These are phyloP conservation scores for Saguinus imperator DNA, from an alignment of 2,113 vertebrate genomes.

Conservation along the genomic window DNA sequence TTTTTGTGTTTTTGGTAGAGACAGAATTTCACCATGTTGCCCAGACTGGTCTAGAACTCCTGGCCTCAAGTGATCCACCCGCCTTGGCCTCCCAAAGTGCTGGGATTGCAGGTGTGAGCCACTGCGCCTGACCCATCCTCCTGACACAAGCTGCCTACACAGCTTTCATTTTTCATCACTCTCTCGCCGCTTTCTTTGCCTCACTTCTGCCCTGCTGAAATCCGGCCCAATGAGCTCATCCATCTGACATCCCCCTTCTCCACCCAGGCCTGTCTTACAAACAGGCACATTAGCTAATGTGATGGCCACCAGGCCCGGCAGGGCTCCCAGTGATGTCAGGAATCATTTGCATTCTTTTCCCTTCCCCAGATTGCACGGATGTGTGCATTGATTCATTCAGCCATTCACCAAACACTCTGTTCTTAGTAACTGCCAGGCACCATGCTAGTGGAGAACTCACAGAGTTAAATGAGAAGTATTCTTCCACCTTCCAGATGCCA, in stretches of 20 bases:
- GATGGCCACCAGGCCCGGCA: neutral
- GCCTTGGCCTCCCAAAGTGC: no score
- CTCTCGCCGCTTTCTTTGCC: neutral
- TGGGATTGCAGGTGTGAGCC: no score
- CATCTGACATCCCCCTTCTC: neutral
- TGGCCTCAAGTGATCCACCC: no score
- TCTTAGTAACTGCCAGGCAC: neutral
- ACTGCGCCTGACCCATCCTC: neutral
- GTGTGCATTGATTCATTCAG: neutral
- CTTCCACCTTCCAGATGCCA: neutral
- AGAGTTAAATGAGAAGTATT: neutral
- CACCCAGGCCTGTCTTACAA: neutral
- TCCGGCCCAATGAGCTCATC: neutral
- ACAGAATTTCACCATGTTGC: no score
- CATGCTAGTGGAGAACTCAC: no score
- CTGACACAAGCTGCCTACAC: rapidly evolving
- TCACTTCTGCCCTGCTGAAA: neutral
- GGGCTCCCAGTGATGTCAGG: neutral
- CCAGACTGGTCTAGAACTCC: no score
- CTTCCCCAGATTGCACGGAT: neutral
- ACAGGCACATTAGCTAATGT: rapidly evolving
- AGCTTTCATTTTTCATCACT: no score
- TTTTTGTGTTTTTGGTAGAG: no score
- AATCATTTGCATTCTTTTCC: neutral
- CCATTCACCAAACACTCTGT: neutral